Base-by-base conservation (phyloP, 2,888 invertebrate species). In the Idaea aversata region DNA sequence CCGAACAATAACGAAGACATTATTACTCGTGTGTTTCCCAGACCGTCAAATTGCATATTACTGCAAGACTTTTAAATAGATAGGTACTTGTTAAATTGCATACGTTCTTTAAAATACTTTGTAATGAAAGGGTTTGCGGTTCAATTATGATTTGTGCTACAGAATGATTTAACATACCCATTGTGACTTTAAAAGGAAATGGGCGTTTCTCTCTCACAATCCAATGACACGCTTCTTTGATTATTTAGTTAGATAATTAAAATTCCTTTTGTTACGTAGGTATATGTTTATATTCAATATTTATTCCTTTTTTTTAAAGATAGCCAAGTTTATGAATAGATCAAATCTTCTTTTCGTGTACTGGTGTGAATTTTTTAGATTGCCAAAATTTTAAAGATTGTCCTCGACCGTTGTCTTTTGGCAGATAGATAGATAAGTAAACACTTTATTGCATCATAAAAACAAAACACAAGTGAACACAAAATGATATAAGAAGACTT, bases 121-220 rank as follows among this genome's bases (percentile, higher is more conserved):
- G 13, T 13, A 47, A 47, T 47, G 47, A 47, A 47, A 47, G 47
- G 47, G 47, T 13, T 47, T 47, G 47, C 47, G 13, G 47, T 47
- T 47, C 47, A 47, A 47, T 25, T 34, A 34, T 59, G 16, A 34
- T 34, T 25, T 16, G 16, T 59, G 59, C 7, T 59, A n/a, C 47
- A 47, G 4, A 47, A 47, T 47, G 10, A 47, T 47, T 47, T 47
- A 63, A 69, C 67, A 64, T 67, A 63, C 64, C 60, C 58, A 69
- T 65, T 67, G 59, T 35, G 65, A 70, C 65, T 47, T 70, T 5
- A 34, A 76, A 75, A 71, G 76, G 77, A 82, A 75, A 80, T 80
- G 73, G 77, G 75, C 73, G 78, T 72, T 67, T 38, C 58, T 66
- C 77, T 83, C 80, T 75, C 81, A 82, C 78, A 75, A 70, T 67